phyloP scores from a whole-genome alignment of 2,888 invertebrate genomes.

The Tachina grossa region DNA sequence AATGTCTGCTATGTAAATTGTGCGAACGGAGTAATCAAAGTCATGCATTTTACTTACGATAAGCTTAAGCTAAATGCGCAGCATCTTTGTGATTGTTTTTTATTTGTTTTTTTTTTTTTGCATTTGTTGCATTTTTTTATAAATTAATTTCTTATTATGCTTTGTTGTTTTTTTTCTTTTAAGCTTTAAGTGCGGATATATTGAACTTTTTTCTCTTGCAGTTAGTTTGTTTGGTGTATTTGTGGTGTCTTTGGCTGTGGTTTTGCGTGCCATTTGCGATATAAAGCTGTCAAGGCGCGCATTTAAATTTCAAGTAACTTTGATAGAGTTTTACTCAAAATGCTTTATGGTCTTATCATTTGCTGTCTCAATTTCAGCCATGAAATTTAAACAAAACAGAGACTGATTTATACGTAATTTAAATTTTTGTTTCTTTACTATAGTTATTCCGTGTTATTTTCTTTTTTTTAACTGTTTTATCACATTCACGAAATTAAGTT shows the following conservation, averaged over 20 bases:
- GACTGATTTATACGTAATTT: conserved; percentile 49
- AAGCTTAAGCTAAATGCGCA: conserved; percentile 61
- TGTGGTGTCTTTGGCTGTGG: conserved; percentile 34
- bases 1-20: conserved; percentile 70
- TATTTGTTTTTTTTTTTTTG: not conserved
- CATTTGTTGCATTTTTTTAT: conserved; percentile 22
- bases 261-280: conserved; percentile 71
- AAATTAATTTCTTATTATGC: conserved; percentile 3
- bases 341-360: conserved; percentile 67
- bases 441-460: conserved; percentile 44
- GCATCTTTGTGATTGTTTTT: conserved; percentile 39
- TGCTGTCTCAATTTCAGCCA: conserved; percentile 65
- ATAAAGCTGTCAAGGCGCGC: conserved; percentile 72
- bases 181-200: conserved; percentile 1
- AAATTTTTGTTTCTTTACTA: not conserved
- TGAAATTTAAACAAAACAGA: conserved; percentile 50
- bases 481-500: conserved; percentile 52
- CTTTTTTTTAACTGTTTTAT: conserved; percentile 64
- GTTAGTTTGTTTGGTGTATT: not conserved
- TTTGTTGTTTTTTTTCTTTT: conserved; percentile 20
- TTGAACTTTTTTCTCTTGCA: not conserved
- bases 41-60: conserved; percentile 68
- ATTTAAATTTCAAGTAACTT: conserved; percentile 69
- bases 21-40: conserved; percentile 70
- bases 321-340: conserved; percentile 64